phyloP scores from a whole-genome alignment of 23 tunicate species.

The Ascidia mentula region DNA sequence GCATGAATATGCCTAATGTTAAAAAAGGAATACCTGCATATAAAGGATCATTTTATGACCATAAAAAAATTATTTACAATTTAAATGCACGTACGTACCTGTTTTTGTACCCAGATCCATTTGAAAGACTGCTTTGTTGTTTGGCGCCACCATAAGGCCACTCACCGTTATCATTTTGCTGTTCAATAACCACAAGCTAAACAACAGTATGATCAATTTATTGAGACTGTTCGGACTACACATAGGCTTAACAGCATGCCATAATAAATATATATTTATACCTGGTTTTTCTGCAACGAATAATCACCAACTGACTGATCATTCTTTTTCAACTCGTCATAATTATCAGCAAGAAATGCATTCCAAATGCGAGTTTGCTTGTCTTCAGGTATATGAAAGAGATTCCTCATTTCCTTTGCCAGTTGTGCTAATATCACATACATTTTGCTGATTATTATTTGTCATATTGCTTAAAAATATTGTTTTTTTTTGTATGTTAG shows the following conservation, averaged over 20 bases:
- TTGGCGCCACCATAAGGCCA: constrained; percentile 27
- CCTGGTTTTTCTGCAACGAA: constrained; percentile 43
- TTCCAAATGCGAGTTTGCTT: constrained; percentile 42
- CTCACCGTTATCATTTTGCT: constrained; percentile 39
- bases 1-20: too few species aligned
- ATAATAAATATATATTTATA: constrained; percentile 1
- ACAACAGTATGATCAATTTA: too few species aligned
- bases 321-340: constrained; percentile 19
- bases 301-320: constrained; percentile 7
- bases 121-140: not conserved
- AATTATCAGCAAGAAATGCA: constrained; percentile 35
- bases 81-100: not conserved
- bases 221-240: too few species aligned
- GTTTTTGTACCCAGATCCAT: not conserved
- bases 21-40: too few species aligned
- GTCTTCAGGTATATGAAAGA: constrained; percentile 38
- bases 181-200: constrained; percentile 64
- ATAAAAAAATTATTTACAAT: too few species aligned
- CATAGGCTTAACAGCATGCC: too few species aligned
- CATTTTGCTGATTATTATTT: too few species aligned
- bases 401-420: constrained; percentile 35
- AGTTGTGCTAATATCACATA: constrained; percentile 62
- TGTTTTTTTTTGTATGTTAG: too few species aligned
- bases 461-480: too few species aligned
- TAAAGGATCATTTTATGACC: too few species aligned